These are phyloP conservation scores for Spisula solida DNA, from an alignment of 2,888 invertebrate genomes.

Conservation along the genomic window DNA sequence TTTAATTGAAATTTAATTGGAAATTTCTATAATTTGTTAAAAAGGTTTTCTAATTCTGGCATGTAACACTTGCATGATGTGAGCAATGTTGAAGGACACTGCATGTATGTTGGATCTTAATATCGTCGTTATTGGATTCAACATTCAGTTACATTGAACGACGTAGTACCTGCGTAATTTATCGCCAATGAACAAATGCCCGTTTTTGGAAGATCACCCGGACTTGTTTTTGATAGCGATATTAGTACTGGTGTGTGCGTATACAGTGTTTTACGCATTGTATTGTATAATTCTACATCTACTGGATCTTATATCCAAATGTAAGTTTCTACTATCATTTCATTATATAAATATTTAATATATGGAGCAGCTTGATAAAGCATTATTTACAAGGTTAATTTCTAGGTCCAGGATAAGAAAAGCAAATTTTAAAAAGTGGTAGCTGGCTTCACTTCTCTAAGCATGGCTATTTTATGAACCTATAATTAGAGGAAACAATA, in stretches of 20 bases:
- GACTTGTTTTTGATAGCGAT: constrained; percentile 79
- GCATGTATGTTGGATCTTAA: neutral
- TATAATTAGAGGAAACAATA: too few species aligned
- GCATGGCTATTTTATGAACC: too few species aligned
- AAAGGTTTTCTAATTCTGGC: too few species aligned
- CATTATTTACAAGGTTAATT: too few species aligned
- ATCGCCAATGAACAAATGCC: constrained; percentile 80
- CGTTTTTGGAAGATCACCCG: constrained; percentile 82
- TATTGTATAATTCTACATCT: constrained; percentile 79
- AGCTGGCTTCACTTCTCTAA: too few species aligned
- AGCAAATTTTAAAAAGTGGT: too few species aligned
- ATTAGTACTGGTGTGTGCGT: constrained; percentile 76
- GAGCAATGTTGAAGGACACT: neutral
- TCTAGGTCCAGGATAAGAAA: too few species aligned
- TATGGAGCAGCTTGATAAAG: too few species aligned
- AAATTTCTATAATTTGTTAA: too few species aligned
- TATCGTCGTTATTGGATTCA: neutral
- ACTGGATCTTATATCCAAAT: constrained; percentile 58
- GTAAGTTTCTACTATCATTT: constrained; percentile 56
- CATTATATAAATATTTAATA: too few species aligned
- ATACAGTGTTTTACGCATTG: constrained; percentile 78
- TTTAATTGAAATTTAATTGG: too few species aligned
- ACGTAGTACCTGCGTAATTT: neutral
- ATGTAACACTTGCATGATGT: neutral
- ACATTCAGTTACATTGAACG: neutral